phyloP scores from a whole-genome alignment of 2,797 vertebrate genomes.

The Ceryle rudis region DNA sequence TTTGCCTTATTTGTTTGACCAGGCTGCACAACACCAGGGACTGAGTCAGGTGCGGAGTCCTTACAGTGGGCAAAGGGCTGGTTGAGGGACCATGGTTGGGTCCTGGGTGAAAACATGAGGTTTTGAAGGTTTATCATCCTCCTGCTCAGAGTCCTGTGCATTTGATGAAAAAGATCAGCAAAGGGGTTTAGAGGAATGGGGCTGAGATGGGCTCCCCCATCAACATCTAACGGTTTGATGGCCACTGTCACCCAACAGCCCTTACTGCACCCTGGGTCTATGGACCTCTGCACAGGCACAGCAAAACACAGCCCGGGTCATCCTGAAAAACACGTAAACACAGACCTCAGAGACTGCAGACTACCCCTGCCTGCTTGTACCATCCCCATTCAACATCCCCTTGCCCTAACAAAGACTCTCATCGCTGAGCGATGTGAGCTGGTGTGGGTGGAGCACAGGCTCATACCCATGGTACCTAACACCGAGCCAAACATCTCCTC shows the following conservation, averaged over 20 bases:
- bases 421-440: neutral
- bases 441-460: neutral
- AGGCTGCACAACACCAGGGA: rapidly evolving
- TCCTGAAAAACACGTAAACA: rapidly evolving
- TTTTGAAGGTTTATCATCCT: neutral
- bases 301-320: neutral
- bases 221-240: neutral
- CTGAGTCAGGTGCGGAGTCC: rapidly evolving
- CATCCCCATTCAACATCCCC: neutral
- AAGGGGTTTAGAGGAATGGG: neutral
- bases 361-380: neutral
- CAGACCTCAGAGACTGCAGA: neutral
- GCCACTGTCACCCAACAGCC: neutral
- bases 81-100: neutral
- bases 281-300: neutral
- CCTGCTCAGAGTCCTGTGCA: neutral
- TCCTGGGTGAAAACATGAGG: neutral
- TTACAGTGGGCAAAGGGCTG: neutral
- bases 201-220: neutral
- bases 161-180: neutral
- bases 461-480: rapidly evolving
- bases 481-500: neutral
- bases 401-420: neutral
- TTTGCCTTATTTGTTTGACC: neutral
- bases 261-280: rapidly evolving